Conservation (phyloP, 2,113 vertebrate genomes). For the Siphamia tubifer region DNA sequence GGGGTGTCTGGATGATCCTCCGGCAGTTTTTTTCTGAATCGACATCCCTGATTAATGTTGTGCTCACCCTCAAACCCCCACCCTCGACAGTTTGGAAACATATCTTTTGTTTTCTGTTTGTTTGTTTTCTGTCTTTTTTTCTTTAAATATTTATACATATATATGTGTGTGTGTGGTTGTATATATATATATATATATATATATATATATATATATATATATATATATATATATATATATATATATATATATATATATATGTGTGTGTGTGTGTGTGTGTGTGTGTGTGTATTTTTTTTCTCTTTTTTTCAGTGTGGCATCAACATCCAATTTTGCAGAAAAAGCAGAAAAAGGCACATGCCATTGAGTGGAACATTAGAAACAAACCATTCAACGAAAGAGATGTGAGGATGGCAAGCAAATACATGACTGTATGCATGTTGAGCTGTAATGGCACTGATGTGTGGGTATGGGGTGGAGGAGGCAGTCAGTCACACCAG, state of each 20-base stretch:
- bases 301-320: conserved; percentile 64
- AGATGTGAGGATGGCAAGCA: conserved; percentile 61
- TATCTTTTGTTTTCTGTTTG: conserved; percentile 2
- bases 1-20: conserved; percentile 70
- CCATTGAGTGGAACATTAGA: conserved; percentile 76
- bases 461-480: conserved; percentile 42
- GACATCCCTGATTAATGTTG: conserved; percentile 76
- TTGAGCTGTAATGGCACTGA: conserved; percentile 67
- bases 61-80: conserved; percentile 55
- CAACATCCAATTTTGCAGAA: conserved; percentile 75
- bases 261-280: too few species aligned
- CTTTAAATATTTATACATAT: too few species aligned
- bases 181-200: too few species aligned
- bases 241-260: too few species aligned
- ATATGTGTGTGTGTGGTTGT: too few species aligned
- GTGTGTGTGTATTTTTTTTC: too few species aligned
- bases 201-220: too few species aligned
- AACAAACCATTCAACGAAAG: conserved; percentile 52
- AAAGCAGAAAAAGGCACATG: conserved; percentile 84
- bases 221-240: too few species aligned
- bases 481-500: conserved; percentile 53
- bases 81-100: conserved; percentile 46
- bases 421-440: conserved; percentile 43
- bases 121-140: not conserved
- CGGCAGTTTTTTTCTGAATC: conserved; percentile 70